Base-by-base conservation (phyloP, 2,113 vertebrate genomes). In the Sterrhoptilus dennistouni region DNA sequence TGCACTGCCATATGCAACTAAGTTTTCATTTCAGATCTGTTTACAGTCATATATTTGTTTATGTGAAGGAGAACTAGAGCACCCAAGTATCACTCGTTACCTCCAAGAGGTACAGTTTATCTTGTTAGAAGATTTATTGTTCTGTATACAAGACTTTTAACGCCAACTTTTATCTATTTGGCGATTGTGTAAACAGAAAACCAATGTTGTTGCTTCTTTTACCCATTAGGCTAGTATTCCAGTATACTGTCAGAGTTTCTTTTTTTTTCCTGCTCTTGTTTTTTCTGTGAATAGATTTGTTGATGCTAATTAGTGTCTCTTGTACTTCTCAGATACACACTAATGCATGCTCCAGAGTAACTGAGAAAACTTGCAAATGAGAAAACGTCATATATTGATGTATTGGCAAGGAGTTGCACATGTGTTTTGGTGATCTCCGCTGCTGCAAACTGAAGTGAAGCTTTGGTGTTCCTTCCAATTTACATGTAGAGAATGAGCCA, bases 131-230 rank as follows among this genome's bases (percentile, higher is more conserved):
- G 56, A 83, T 42, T 96, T 83, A 85, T 5, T 19, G 31, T 31
- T 97, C 94, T 91, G n/a, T 85, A 24, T 70, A 79, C 53, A 75
- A 80, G 66, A 68, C 66, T 83, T 95, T 53, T 66, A 85, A 97
- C 91, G 49, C 33, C 24, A 40, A 6, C 85, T 96, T 76, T 91
- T 76, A 79, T 72, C 70, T 77, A 22, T 45, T 84, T 93, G 53
- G 22, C 50, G 65, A 11, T 75, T 65, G 17, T 68, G 47, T 75
- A 78, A 83, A 64, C 14, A 64, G 56, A 84, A 92, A 75, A 53
- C 22, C 35, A 45, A 0, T 79, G n/a, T 27, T 91, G 24, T 72
- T 87, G 44, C 36, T 87, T 74, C 80, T 93, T 83, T 87, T 38
- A 66, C 42, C 24, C 19, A 10, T 14, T 82, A 57, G 16, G 49